Evolutionary conservation across 2,113 vertebrate species (phyloP).

Genomic region (Bubalus kerabau): DNA sequence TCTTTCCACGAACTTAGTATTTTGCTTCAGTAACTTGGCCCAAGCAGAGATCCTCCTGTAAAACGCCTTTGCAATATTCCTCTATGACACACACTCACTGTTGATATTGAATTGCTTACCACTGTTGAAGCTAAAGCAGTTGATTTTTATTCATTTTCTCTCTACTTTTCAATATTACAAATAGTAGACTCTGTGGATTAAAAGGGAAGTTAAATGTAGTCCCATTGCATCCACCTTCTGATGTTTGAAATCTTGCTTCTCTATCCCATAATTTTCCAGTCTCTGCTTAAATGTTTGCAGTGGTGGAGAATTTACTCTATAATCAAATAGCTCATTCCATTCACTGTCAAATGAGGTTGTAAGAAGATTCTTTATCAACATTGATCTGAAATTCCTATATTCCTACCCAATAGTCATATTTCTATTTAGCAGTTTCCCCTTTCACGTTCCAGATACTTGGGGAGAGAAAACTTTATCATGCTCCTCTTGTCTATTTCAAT

Average conservation of each 20-base stretch:
- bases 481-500: not conserved
- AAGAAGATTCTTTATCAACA: not conserved
- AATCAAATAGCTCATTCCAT: not conserved
- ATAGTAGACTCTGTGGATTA: not conserved
- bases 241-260: constrained; percentile 12
- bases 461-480: not conserved
- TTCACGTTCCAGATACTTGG: not conserved
- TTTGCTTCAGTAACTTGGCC: not conserved
- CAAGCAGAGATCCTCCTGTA: not conserved
- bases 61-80: not conserved
- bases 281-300: not conserved
- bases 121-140: not conserved
- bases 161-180: not conserved
- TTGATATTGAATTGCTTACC: not conserved
- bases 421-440: not conserved
- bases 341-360: not conserved
- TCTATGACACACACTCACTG: not conserved
- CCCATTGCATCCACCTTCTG: not conserved
- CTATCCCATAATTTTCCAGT: not conserved
- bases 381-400: not conserved
- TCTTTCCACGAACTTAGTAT: not conserved
- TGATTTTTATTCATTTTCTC: not conserved
- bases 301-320: not conserved
- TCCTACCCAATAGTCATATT: not conserved
- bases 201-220: not conserved